Conservation (phyloP, 1,140 invertebrate genomes). For the Bombyx mori region DNA sequence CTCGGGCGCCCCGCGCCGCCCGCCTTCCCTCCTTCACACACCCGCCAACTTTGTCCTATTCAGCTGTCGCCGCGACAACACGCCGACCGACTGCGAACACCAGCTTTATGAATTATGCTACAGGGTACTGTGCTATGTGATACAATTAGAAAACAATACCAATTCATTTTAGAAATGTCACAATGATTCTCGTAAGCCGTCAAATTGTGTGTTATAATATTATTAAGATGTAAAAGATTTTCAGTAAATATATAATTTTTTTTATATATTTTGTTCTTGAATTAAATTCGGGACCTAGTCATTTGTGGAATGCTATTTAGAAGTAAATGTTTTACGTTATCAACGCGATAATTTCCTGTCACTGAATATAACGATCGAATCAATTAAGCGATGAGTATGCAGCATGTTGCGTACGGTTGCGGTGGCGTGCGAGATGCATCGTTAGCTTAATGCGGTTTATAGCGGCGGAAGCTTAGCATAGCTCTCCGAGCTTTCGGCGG, state of each 20-base stretch:
- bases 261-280: too few species aligned
- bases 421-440: constrained; percentile 53
- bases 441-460: constrained; percentile 55
- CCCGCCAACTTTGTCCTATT: constrained; percentile 60
- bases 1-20: constrained; percentile 29
- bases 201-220: constrained; percentile 6
- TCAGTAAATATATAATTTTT: too few species aligned
- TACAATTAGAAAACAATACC: constrained; percentile 67
- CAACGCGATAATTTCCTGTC: constrained; percentile 47
- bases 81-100: constrained; percentile 50
- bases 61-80: constrained; percentile 57
- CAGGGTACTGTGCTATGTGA: constrained; percentile 41
- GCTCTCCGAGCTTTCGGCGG: constrained; percentile 63
- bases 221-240: too few species aligned
- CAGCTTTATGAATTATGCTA: constrained; percentile 61
- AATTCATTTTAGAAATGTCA: constrained; percentile 61
- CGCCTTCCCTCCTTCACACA: constrained; percentile 23
- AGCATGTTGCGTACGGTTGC: constrained; percentile 29
- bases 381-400: constrained; percentile 42
- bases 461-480: constrained; percentile 60
- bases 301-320: constrained; percentile 1
- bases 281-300: too few species aligned
- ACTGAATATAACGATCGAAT: constrained; percentile 51
- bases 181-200: constrained; percentile 48
- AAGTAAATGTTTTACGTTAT: constrained; percentile 17